These are phyloP conservation scores for Altica lythri DNA, from an alignment of 2,888 invertebrate genomes.

Conservation along the genomic window DNA sequence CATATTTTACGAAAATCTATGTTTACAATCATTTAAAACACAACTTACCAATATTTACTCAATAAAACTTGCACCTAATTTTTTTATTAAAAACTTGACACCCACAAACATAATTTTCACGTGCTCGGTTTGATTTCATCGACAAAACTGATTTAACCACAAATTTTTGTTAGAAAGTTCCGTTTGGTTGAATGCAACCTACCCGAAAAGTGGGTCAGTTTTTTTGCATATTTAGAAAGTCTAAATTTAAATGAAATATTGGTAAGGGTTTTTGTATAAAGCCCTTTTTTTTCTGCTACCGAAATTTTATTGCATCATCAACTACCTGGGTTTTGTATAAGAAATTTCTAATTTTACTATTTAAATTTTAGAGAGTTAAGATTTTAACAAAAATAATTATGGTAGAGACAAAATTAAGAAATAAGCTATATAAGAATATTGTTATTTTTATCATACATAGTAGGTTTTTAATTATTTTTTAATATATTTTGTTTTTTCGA, in stretches of 20 bases:
- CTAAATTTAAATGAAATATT: constrained; percentile 16
- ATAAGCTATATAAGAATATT: too few relatives aligned
- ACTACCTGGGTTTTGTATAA: constrained; percentile 4
- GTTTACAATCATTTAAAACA: too few relatives aligned
- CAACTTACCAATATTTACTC: too few relatives aligned
- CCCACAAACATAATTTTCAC: neutral
- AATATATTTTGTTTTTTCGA: too few relatives aligned
- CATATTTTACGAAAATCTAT: too few relatives aligned
- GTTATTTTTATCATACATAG: too few relatives aligned
- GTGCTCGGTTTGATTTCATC: constrained; percentile 5
- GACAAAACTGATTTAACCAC: constrained; percentile 34
- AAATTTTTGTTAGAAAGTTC: constrained; percentile 38
- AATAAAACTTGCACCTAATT: too few relatives aligned
- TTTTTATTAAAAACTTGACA: neutral
- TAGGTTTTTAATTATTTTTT: too few relatives aligned
- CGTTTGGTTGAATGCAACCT: neutral
- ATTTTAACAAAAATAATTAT: too few relatives aligned
- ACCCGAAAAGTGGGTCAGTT: constrained; percentile 47
- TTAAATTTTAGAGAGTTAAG: neutral
- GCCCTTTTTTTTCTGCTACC: too few relatives aligned
- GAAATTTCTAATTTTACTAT: neutral
- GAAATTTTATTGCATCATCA: too few relatives aligned
- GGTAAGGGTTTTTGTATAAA: neutral
- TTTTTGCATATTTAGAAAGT: constrained; percentile 52
- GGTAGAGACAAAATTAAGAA: too few relatives aligned